A percentile compares a stretch with the other conserved stretches of the same genome.
phyloP scores from a whole-genome alignment of 2,888 invertebrate species.

The Trisateles emortualis region DNA sequence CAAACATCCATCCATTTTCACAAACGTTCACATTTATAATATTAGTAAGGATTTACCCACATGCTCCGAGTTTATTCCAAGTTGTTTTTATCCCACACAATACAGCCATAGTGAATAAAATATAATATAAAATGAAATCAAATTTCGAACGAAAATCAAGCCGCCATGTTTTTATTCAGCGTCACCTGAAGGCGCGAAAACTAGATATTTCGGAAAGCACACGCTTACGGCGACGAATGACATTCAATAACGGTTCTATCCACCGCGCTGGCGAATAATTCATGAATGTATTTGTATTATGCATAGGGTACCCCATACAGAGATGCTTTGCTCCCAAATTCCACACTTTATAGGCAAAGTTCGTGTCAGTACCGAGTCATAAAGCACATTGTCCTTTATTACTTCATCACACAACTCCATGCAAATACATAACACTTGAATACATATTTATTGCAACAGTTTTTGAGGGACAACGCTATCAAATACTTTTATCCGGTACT shows the following conservation, averaged over 20 bases:
- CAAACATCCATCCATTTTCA: no score
- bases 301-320: constrained; percentile 41
- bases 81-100: neutral
- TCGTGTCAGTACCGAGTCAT: constrained; percentile 36
- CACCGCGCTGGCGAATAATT: constrained; percentile 45
- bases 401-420: constrained; percentile 34
- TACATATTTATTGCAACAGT: constrained; percentile 30
- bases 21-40: no score
- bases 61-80: no score
- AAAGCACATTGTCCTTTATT: constrained; percentile 48
- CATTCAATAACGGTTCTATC: constrained; percentile 51
- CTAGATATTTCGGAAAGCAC: constrained; percentile 47
- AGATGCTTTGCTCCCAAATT: constrained; percentile 40
- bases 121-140: constrained; percentile 2
- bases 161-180: constrained; percentile 29
- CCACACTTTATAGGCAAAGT: constrained; percentile 49
- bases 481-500: constrained; percentile 11
- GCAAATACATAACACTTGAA: constrained; percentile 39
- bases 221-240: constrained; percentile 48
- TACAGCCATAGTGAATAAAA: neutral
- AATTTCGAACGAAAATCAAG: constrained; percentile 24
- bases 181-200: constrained; percentile 36
- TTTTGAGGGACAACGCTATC: constrained; percentile 12
- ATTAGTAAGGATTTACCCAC: no score
- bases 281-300: constrained; percentile 54